Percentiles rank a stretch among this genome's conserved stretches.
Evolutionary conservation across 1,140 invertebrate species (phyloP).

Genomic region (Agrilus planipennis): DNA sequence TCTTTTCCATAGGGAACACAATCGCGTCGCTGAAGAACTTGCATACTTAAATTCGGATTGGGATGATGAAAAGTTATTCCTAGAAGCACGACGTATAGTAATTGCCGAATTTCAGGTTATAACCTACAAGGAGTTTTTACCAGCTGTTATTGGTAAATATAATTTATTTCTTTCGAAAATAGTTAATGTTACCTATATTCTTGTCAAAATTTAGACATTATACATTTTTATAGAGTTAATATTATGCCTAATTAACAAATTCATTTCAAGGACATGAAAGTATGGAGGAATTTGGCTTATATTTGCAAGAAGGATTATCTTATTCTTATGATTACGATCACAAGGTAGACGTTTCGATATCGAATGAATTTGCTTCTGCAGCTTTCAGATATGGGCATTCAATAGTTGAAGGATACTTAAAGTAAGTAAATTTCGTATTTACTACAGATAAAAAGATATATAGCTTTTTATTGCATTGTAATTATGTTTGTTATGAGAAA

Average conservation of each 20-base stretch:
- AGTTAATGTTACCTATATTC: too few relatives aligned
- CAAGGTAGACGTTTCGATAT: slow-evolving; percentile 56
- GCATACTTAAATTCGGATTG: slow-evolving; percentile 52
- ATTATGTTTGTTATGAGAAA: too few relatives aligned
- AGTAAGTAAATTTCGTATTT: slow-evolving; percentile 22
- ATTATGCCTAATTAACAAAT: not conserved
- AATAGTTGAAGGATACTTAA: slow-evolving; percentile 40
- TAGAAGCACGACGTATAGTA: slow-evolving; percentile 71
- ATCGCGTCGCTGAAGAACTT: slow-evolving; percentile 60
- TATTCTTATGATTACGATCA: slow-evolving; percentile 43
- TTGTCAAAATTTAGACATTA: slow-evolving; percentile 1
- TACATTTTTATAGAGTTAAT: not conserved
- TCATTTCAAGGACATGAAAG: slow-evolving; percentile 34
- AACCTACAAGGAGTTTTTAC: slow-evolving; percentile 81
- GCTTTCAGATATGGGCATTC: slow-evolving; percentile 81
- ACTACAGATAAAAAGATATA: not conserved
- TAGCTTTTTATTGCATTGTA: slow-evolving; percentile 4
- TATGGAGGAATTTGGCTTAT: slow-evolving; percentile 42
- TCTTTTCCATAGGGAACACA: slow-evolving; percentile 79
- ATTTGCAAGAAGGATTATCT: slow-evolving; percentile 28
- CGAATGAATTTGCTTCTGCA: slow-evolving; percentile 79
- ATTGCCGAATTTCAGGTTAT: slow-evolving; percentile 84
- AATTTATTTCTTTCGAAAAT: too few relatives aligned
- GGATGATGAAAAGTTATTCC: slow-evolving; percentile 63
- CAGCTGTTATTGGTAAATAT: slow-evolving; percentile 69